Base-by-base conservation (phyloP, 2,797 vertebrate species). In the Spondyliosoma cantharus region DNA sequence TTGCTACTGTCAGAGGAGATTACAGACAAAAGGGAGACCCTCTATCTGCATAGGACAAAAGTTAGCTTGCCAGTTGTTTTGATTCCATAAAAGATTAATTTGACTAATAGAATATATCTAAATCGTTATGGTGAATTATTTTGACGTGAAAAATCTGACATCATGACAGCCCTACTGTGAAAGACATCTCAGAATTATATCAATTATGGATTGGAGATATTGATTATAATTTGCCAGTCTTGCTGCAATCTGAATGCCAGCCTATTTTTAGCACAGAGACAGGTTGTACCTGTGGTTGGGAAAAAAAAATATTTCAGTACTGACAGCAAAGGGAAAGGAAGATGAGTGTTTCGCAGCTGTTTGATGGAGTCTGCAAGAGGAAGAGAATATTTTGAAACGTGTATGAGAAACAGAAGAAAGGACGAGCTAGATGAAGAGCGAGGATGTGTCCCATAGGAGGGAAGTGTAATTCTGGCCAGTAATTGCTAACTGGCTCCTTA, bases 401-500 rank as follows among this genome's bases (percentile, higher is more conserved):
- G 54, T 20, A 68, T 87, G n/a, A 64, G 70, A 83, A 83, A 74
- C 58, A 67, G 72, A 74, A 57, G 72, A 37, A 22, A 67, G 64
- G 80, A 84, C 65, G 50, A 59, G 60, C 54, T 12, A 43, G 78
- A 87, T 80, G 57, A 82, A 77, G 77, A 84, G 70, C 4, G 43
- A 65, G 54, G 83, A 83, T 62, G 74, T 7, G 22, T 89, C 79
- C 79, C 82, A 8, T 24, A 70, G 58, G 80, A 78, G 16, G 19
- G 17, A 24, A 79, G 70, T 73, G 80, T 86, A 89, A 90, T 92
- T 83, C 83, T 80, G 83, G 63, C 78, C 73, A 83, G 90, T 93
- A 93, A 93, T 93, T 93, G 87, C 91, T 72, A 87, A 89, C 86
- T 71, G 85, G 84, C 84, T 82, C 87, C 74, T 71, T 65, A 68